phyloP scores from a whole-genome alignment of 2,797 vertebrate genomes.

The Phrynocephalus forsythii region DNA sequence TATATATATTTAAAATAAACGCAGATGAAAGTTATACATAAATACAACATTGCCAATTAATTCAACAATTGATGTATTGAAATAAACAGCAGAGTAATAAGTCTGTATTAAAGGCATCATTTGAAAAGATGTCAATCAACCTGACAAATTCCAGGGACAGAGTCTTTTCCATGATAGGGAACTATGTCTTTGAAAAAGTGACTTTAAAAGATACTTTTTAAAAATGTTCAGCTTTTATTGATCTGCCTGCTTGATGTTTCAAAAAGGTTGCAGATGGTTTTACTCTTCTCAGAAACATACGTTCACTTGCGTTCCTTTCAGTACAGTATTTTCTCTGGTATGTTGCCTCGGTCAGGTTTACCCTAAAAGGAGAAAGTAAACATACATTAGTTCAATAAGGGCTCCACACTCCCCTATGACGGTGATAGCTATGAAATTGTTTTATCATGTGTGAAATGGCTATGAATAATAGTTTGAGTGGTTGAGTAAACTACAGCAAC shows the following conservation, averaged over 20 bases:
- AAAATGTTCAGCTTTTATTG: not conserved
- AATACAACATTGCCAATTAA: no score
- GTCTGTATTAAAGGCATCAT: no score
- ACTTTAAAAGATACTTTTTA: no score
- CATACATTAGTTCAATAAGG: not conserved
- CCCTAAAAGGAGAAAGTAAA: not conserved
- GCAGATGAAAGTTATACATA: no score
- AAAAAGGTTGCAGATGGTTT: not conserved
- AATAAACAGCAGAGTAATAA: no score
- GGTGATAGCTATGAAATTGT: not conserved
- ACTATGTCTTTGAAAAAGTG: no score
- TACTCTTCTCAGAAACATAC: not conserved
- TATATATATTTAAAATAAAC: no score
- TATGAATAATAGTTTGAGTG: not conserved
- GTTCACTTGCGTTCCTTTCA: not conserved
- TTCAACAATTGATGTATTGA: no score
- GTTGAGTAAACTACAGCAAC: not conserved
- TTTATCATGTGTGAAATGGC: not conserved
- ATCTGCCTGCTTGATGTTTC: not conserved
- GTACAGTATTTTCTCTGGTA: not conserved
- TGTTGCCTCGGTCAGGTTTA: not conserved
- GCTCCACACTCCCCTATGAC: not conserved
- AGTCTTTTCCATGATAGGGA: not conserved
- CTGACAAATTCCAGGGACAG: not conserved
- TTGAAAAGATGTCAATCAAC: not conserved